Percentiles rank a stretch among this genome's conserved stretches.
Conservation (phyloP, 1,140 invertebrate species). For the Himalopsyche phryganea region DNA sequence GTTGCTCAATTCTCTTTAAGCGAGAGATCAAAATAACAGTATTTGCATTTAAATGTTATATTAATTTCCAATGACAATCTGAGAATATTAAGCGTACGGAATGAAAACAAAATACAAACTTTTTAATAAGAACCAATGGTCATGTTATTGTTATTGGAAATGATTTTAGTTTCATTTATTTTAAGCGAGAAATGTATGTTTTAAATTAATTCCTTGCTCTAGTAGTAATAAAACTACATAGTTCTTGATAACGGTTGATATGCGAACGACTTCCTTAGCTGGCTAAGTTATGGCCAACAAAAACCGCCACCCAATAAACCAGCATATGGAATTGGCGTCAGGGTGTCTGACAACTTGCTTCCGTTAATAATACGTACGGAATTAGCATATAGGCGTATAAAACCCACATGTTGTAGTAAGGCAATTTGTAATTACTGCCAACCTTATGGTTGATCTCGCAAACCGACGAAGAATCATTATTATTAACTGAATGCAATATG, state of each 20-base stretch:
- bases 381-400: constrained; percentile 25
- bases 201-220: too few species aligned
- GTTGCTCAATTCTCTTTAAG: too few species aligned
- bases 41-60: too few species aligned
- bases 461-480: not conserved
- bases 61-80: too few species aligned
- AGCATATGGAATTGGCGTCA: constrained; percentile 7
- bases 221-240: too few species aligned
- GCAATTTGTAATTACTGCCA: constrained; percentile 19
- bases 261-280: not conserved
- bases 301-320: not conserved
- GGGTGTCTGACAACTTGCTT: constrained; percentile 11
- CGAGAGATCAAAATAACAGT: too few species aligned
- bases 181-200: too few species aligned
- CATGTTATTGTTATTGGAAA: too few species aligned
- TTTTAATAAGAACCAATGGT: too few species aligned
- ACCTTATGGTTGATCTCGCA: constrained; percentile 2
- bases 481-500: not conserved
- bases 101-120: too few species aligned
- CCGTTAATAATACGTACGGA: constrained; percentile 5
- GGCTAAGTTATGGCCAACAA: not conserved
- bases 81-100: too few species aligned
- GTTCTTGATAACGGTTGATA: not conserved
- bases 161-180: too few species aligned
- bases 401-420: constrained; percentile 11